Evolutionary conservation across 2,797 vertebrate genomes (phyloP), one percentile per base, ranked within the genome.

Genomic region (Scyliorhinus canicula): DNA sequence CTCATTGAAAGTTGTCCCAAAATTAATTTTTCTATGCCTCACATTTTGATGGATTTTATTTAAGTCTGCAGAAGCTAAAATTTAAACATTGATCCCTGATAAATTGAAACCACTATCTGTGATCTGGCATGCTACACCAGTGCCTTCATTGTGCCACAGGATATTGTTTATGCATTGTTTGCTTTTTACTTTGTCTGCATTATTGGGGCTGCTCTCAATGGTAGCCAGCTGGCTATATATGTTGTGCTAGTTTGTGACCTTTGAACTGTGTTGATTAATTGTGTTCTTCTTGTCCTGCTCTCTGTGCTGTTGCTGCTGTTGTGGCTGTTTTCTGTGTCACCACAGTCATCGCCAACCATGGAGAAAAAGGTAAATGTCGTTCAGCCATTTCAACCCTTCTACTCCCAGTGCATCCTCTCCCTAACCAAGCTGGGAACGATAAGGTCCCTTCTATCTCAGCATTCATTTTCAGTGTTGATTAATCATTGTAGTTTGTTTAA

Each of bases 331-430:
- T 97, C 96, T 98, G 96, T 98, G 96, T 98, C 95, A 96, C 97
- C 96, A 96, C 98, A 99, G 99, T 98, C 98, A 99, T 97, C 98
- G 98, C 96, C 98, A 99, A 98, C 98, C 98, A 91, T 99, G 98
- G 99, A 99, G 98, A 98, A 99, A 98, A 98, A 99, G 99, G 99
- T 99, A 99, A 99, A 97, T 97, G 96, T 95, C 96, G 95, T 95
- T 95, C 63, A 96, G 69, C 91, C 65, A 95, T 44, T 79, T 82
- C 44, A 93, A 28, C 26, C 65, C 55, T 95, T 84, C 74, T 86
- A 84, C 55, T 94, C 93, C 90, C 57, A 90, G 55, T 60, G 86
- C 57, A 57, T 60, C 14, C 28, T 94, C 12, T 55, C 12, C 1
- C 47, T 47, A 31, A 50, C 19, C n/a, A 47, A 69, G 60, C 88